Percentiles rank a stretch among this genome's conserved stretches.
Evolutionary conservation across 2,797 vertebrate species (phyloP).

Genomic region (Nothura maculosa): DNA sequence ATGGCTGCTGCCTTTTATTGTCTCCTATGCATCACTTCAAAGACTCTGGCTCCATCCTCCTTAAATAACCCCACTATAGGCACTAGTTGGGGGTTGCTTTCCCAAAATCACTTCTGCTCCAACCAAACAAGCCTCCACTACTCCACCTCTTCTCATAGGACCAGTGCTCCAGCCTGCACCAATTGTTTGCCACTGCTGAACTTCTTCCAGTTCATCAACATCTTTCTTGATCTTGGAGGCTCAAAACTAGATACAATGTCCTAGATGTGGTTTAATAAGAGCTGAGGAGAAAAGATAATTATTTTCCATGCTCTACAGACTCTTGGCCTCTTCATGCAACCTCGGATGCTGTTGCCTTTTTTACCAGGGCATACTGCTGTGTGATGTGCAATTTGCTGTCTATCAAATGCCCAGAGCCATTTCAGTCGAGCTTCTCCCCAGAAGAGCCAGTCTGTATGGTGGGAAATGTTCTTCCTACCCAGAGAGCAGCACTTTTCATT

Average conservation of each 20-base stretch:
- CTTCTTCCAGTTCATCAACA: background rate
- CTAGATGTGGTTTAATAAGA: background rate
- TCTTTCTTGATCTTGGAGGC: background rate
- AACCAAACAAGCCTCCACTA: background rate
- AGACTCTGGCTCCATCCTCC: background rate
- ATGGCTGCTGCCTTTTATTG: too few species aligned
- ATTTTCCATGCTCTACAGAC: background rate
- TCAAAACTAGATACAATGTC: background rate
- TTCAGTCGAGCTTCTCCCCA: background rate
- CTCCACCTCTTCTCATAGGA: background rate
- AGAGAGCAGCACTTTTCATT: background rate
- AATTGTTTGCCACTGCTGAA: background rate
- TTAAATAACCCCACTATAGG: background rate
- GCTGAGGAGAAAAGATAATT: background rate
- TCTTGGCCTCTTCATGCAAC: background rate
- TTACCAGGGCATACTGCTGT: background rate
- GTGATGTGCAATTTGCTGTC: background rate
- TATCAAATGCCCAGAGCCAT: background rate
- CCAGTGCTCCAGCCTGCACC: background rate
- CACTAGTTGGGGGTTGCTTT: fast-evolving
- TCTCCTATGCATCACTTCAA: background rate
- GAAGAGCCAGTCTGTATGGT: background rate
- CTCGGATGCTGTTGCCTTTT: background rate
- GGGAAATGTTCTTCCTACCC: background rate
- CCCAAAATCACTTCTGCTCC: background rate